phyloP scores from a whole-genome alignment of 2,797 vertebrate species.

The Phrynocephalus forsythii region DNA sequence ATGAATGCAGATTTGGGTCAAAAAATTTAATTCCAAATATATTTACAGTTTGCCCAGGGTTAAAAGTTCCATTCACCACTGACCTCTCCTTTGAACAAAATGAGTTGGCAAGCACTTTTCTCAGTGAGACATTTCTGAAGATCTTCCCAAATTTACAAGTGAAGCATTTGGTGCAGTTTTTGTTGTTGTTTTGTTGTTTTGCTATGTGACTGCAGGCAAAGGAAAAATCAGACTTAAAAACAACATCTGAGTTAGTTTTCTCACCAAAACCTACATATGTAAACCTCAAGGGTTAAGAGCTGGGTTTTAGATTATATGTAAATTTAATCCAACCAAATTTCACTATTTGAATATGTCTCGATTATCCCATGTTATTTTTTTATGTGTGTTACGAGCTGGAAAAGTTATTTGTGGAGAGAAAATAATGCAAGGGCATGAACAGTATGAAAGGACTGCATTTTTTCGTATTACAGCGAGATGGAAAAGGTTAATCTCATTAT shows the following conservation, averaged over 20 bases:
- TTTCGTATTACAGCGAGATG: background rate
- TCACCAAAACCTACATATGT: background rate
- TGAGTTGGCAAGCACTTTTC: conserved; percentile 59
- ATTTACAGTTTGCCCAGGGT: conserved; percentile 59
- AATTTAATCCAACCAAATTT: conserved; percentile 33
- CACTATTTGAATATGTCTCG: background rate
- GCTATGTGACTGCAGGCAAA: conserved; percentile 14
- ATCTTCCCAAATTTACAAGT: conserved; percentile 42
- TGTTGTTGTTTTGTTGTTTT: background rate
- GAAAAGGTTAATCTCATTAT: background rate
- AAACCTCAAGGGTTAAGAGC: background rate
- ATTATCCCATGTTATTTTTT: background rate
- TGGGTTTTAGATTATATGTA: background rate
- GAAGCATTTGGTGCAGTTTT: conserved; percentile 15
- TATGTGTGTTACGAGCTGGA: too few relatives aligned
- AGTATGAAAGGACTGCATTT: too few relatives aligned
- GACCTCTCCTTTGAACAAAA: conserved; percentile 61
- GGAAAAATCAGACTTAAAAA: conserved; percentile 21
- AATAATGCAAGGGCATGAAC: too few relatives aligned
- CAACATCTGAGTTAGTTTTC: conserved; percentile 45
- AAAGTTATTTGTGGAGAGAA: too few relatives aligned
- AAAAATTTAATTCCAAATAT: conserved; percentile 69
- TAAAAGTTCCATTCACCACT: conserved; percentile 66
- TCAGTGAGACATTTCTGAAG: conserved; percentile 54
- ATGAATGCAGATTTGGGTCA: conserved; percentile 69